phyloP scores from a whole-genome alignment of 2,888 invertebrate species.

The Drosophila monieri region DNA sequence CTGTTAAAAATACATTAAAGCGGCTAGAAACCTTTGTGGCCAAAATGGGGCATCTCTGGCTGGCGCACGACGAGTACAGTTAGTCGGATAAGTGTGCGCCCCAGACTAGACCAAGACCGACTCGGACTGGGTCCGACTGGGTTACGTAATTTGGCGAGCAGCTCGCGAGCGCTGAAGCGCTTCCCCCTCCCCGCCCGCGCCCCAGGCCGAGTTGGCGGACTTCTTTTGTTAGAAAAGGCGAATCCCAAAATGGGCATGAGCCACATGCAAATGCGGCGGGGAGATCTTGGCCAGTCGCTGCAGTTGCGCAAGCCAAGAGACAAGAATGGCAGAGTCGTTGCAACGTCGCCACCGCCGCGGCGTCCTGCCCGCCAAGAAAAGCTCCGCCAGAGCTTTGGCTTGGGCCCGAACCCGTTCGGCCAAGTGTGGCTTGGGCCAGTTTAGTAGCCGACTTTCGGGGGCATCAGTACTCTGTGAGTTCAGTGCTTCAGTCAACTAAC shows the following conservation, averaged over 20 bases:
- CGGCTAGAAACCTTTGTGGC: neutral
- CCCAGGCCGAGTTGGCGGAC: constrained; percentile 3
- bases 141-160: constrained; percentile 73
- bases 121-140: constrained; percentile 56
- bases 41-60: constrained; percentile 14
- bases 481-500: neutral
- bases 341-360: constrained; percentile 16
- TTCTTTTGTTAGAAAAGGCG: constrained; percentile 31
- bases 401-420: constrained; percentile 11
- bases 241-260: constrained; percentile 39
- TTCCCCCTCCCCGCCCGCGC: constrained; percentile 41
- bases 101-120: constrained; percentile 47
- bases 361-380: constrained; percentile 32
- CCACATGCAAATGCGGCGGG: constrained; percentile 37
- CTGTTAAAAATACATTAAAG: neutral
- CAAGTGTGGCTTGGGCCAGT: constrained; percentile 1
- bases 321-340: constrained; percentile 13
- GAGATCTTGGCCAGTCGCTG: constrained; percentile 23
- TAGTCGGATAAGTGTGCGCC: constrained; percentile 25
- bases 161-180: constrained; percentile 63
- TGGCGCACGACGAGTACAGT: constrained; percentile 31
- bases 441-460: constrained; percentile 41
- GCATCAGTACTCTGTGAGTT: neutral
- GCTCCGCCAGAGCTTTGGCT: constrained; percentile 21
- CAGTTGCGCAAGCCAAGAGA: constrained; percentile 4